Evolutionary conservation across 2,888 invertebrate genomes (phyloP).

Genomic region (Stenotaenia linearis): DNA sequence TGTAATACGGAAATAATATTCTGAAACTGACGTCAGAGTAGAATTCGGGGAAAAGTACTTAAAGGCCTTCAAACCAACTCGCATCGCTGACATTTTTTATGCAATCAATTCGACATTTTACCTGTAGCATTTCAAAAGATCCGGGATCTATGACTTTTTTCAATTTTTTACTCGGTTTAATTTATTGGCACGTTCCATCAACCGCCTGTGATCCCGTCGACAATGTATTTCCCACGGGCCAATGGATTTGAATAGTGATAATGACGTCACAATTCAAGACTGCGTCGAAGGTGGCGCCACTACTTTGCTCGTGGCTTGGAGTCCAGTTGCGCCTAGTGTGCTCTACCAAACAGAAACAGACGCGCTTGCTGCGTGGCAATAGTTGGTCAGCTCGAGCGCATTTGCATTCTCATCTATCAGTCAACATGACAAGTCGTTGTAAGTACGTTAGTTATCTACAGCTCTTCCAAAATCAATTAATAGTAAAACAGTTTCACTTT

Average conservation of each 20-base stretch:
- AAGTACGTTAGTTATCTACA: neutral
- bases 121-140: no score
- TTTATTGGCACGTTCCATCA: neutral
- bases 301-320: neutral
- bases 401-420: neutral
- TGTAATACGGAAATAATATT: constrained; percentile 12
- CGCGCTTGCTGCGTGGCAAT: constrained; percentile 6
- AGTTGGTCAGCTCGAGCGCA: neutral
- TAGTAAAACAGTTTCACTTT: neutral
- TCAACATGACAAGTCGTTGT: constrained; percentile 10
- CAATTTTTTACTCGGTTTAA: no score
- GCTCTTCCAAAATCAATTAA: neutral
- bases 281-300: constrained; percentile 20
- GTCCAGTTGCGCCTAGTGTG: constrained; percentile 1
- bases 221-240: neutral
- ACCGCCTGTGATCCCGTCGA: neutral
- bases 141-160: no score
- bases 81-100: neutral
- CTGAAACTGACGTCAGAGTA: neutral
- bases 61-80: neutral
- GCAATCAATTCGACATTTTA: neutral
- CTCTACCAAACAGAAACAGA: constrained; percentile 1
- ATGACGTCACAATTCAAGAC: neutral
- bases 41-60: neutral
- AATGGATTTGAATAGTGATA: neutral